Conservation (phyloP, 2,113 vertebrate species). For the Okapia johnstoni region DNA sequence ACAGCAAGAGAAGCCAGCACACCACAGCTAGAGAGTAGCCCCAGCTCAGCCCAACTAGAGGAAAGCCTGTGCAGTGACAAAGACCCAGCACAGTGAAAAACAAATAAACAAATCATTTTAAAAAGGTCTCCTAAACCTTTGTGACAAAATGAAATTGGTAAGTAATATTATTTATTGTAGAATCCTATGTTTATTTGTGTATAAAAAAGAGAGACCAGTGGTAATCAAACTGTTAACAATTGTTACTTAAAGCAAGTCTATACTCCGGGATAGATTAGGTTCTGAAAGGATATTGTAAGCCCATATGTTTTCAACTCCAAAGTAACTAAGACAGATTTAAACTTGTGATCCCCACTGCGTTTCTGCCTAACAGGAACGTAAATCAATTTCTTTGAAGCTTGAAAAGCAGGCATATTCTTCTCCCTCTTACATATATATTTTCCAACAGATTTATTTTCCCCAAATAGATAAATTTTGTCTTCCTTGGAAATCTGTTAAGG, state of each 20-base stretch:
- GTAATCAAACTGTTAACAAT: background rate
- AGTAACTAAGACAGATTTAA: conserved; percentile 24
- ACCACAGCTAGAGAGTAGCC: background rate
- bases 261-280: background rate
- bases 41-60: background rate
- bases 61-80: background rate
- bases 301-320: background rate
- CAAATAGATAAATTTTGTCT: conserved; percentile 30
- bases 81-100: background rate
- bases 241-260: background rate
- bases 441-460: conserved; percentile 41
- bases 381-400: conserved; percentile 29
- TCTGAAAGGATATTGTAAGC: conserved; percentile 14
- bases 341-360: background rate
- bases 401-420: conserved; percentile 9
- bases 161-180: background rate
- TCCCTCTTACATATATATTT: background rate
- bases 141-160: background rate
- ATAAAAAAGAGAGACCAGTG: background rate
- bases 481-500: conserved; percentile 1
- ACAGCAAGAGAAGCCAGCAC: background rate
- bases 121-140: background rate
- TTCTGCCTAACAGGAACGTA: background rate
- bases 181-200: background rate
- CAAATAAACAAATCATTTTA: background rate